Percentiles rank a stretch among this genome's conserved stretches.
phyloP scores from a whole-genome alignment of 2,113 vertebrate genomes.

The Lasiurus borealis region DNA sequence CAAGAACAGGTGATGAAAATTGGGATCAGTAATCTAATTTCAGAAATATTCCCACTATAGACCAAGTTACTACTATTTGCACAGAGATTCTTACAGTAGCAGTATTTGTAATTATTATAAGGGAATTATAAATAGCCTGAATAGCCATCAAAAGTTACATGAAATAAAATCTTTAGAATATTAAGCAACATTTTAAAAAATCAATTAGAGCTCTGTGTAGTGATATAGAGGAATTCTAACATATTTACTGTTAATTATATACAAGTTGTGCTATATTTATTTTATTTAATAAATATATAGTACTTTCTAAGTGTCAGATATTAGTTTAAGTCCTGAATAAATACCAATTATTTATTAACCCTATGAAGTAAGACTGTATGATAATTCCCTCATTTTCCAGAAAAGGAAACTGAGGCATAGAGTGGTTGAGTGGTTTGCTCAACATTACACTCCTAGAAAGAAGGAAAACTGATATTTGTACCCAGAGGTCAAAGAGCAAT shows the following conservation, averaged over 20 bases:
- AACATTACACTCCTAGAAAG: background rate
- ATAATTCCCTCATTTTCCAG: background rate
- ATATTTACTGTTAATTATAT: constrained; percentile 5
- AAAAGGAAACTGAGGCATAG: background rate
- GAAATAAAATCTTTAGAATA: background rate
- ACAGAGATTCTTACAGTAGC: background rate
- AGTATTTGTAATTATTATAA: background rate
- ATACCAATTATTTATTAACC: background rate
- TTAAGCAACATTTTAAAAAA: background rate
- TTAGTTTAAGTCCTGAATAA: background rate
- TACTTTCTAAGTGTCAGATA: background rate
- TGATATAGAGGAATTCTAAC: background rate
- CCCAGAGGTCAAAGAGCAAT: background rate
- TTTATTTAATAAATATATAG: background rate
- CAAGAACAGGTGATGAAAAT: background rate
- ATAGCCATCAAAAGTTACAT: background rate
- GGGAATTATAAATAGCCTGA: background rate
- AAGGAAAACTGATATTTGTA: background rate
- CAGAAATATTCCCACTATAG: background rate
- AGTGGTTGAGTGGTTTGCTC: background rate
- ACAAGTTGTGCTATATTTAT: background rate
- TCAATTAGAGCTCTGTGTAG: background rate
- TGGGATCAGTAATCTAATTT: background rate
- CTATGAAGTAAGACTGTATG: background rate
- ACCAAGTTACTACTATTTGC: background rate